Conservation (phyloP, 2,113 vertebrate species). For the Origma solitaria region DNA sequence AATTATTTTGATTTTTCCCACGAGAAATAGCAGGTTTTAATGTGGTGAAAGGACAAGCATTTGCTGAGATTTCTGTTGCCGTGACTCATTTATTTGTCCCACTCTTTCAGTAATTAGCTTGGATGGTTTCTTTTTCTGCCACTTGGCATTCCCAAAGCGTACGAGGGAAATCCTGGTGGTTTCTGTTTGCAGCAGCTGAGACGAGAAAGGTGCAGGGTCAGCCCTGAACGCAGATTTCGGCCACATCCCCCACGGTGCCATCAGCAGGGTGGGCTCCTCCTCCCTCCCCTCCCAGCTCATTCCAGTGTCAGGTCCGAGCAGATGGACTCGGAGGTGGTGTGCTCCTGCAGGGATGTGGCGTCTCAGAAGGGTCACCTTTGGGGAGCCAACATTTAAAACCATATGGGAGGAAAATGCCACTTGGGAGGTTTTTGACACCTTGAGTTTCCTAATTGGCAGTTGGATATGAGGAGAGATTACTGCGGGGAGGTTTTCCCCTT, state of each 20-base stretch:
- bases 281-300: not conserved
- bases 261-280: not conserved
- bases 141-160: not conserved
- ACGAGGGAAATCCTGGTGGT: slow-evolving; percentile 2
- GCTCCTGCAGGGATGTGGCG: not conserved
- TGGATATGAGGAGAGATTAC: not conserved
- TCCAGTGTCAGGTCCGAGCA: not conserved
- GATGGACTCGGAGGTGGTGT: not conserved
- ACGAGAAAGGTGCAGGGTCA: not conserved
- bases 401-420: not conserved
- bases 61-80: not conserved
- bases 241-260: not conserved
- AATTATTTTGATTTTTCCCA: not conserved
- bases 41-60: not conserved
- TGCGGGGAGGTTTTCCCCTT: not conserved
- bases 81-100: slow-evolving; percentile 5
- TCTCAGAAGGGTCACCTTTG: not conserved
- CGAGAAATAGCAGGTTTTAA: not conserved
- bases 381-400: not conserved
- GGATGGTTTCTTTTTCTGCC: not conserved
- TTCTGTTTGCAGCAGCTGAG: not conserved
- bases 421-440: not conserved
- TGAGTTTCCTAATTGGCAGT: not conserved
- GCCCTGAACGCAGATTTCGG: not conserved
- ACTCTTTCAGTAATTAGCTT: not conserved